Evolutionary conservation across 2,888 invertebrate species (phyloP).

Genomic region (Oscheius sp.): DNA sequence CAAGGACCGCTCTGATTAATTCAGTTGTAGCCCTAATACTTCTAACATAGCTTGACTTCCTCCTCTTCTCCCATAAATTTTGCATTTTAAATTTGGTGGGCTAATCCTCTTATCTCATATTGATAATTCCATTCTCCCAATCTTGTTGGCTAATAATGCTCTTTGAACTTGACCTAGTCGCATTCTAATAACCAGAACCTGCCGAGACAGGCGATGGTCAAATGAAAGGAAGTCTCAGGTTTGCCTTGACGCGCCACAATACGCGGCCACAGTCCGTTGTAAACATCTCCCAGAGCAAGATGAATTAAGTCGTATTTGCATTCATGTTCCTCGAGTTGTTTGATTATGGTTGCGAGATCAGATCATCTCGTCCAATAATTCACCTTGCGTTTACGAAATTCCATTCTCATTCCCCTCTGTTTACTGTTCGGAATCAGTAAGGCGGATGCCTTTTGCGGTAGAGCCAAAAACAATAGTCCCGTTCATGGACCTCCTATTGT

Average conservation of each 20-base stretch:
- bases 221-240: conserved; percentile 31
- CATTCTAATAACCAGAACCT: conserved; percentile 27
- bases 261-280: conserved; percentile 21
- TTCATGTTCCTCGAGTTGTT: conserved; percentile 20
- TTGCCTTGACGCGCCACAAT: conserved; percentile 31
- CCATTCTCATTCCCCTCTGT: background rate
- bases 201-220: conserved; percentile 20
- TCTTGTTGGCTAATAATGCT: background rate
- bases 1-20: conserved; percentile 29
- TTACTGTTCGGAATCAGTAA: background rate
- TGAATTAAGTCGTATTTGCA: conserved; percentile 27
- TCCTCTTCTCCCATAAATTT: background rate
- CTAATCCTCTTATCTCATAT: background rate
- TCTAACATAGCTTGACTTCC: conserved; percentile 5
- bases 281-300: conserved; percentile 18
- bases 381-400: background rate
- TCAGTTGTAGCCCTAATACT: too few species aligned
- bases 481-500: conserved; percentile 23
- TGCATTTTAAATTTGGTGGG: background rate
- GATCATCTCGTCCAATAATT: conserved; percentile 19
- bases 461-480: conserved; percentile 1
- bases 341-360: conserved; percentile 18
- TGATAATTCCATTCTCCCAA: background rate
- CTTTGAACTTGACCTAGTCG: conserved; percentile 22
- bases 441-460: conserved; percentile 17